Base-by-base conservation (phyloP, 1,140 invertebrate species). In the Drosophila pseudoananassae region DNA sequence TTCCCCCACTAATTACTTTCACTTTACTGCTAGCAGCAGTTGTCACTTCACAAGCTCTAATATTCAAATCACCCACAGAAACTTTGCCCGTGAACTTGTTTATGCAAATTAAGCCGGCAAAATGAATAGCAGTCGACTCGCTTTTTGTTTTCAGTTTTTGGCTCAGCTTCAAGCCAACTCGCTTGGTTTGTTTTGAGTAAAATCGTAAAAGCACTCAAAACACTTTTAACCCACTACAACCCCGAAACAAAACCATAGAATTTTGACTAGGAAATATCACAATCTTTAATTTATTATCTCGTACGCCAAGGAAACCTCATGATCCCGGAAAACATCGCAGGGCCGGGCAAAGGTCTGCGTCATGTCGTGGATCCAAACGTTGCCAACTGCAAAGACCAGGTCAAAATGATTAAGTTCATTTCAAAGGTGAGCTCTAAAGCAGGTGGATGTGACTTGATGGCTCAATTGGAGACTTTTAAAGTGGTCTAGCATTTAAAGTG, bases 311-410 rank as follows among this genome's bases (percentile, higher is more conserved):
- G 90, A 91, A 47, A 76, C 58, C 58, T 79, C 83, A 54, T 91
- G 66, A 57, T 91, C 90, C 43, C 78, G 92, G 57, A 93, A 92
- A 53, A 94, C 84, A 38, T 92, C 94, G 91, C 97, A 98, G 6
- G 96, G 96, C 80, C 96, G 92, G 23, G 93, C 91, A 90, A 98
- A 98, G 92, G 98, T 97, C 93, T 99, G 97, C 50, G 97, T 97
- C 75, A 94, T 92, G 91, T 98, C 97, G 91, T 98, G 97, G 51
- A 98, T 95, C 98, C 98, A 99, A 93, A 98, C 98, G 92, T 99
- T 99, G 20, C 96, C 96, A 27, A 98, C 97, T 96, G 92, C 14
- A 74, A 57, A 75, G 50, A 45, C 50, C 33, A 93, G 45, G 65
- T 5, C 25, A 31, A 53, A 23, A 40, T 60, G 47, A 53, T 53